Conservation (phyloP, 1,140 invertebrate genomes). For the Aplysia californica region DNA sequence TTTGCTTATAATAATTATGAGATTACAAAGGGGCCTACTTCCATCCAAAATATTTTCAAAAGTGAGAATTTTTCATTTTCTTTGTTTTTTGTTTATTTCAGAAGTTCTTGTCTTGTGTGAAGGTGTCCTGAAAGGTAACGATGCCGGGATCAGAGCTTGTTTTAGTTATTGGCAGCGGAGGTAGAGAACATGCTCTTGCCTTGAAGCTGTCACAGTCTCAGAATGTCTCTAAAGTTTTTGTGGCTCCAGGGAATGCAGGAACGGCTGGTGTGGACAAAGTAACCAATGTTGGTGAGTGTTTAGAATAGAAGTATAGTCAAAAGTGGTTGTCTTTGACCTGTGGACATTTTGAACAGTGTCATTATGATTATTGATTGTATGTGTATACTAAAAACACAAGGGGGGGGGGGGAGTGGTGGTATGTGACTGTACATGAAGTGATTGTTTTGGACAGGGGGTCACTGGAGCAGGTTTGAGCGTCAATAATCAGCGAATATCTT, state of each 20-base stretch:
- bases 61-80: too few relatives aligned
- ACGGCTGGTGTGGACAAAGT: conserved; percentile 70
- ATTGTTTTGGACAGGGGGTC: neutral
- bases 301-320: too few relatives aligned
- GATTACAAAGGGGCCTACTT: too few relatives aligned
- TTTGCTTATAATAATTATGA: too few relatives aligned
- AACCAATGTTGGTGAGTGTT: conserved; percentile 59
- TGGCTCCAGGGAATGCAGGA: conserved; percentile 91
- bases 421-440: neutral
- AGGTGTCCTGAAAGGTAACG: too few relatives aligned
- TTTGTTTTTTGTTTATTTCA: too few relatives aligned
- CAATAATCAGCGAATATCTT: neutral
- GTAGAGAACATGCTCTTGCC: conserved; percentile 92
- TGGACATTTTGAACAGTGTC: neutral
- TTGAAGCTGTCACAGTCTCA: conserved; percentile 91
- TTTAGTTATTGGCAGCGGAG: conserved; percentile 90
- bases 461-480: neutral
- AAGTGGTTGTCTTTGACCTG: too few relatives aligned
- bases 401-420: neutral
- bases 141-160: too few relatives aligned
- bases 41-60: too few relatives aligned
- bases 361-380: neutral
- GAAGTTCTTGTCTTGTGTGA: too few relatives aligned
- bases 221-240: conserved; percentile 79
- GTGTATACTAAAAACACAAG: neutral